Percentiles rank a stretch among this genome's conserved stretches.
These are phyloP conservation scores for Melinaea marsaeus DNA, from an alignment of 2,888 invertebrate genomes.

Conservation along the genomic window DNA sequence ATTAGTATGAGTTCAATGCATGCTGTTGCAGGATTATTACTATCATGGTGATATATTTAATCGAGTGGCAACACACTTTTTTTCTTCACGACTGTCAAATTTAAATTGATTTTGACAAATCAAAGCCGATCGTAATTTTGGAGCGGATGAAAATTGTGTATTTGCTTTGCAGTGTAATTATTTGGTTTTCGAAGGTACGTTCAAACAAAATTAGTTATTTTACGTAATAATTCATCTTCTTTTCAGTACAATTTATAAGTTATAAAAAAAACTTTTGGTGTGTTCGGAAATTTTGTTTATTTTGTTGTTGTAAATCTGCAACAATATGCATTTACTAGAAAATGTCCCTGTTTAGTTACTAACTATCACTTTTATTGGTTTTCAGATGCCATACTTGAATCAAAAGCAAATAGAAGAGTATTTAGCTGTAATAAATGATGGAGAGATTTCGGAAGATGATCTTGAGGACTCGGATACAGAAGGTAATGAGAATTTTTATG, in stretches of 20 bases:
- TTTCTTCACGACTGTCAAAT: too few relatives aligned
- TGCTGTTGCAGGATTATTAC: constrained; percentile 36
- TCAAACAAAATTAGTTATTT: constrained; percentile 34
- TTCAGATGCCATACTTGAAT: constrained; percentile 39
- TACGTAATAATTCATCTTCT: constrained; percentile 39
- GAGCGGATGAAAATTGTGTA: constrained; percentile 33
- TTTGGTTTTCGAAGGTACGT: constrained; percentile 37
- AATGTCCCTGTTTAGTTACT: constrained; percentile 33
- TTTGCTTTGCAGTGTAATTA: constrained; percentile 36
- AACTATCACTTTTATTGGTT: constrained; percentile 34
- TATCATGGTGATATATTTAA: constrained; percentile 37
- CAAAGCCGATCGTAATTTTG: too few relatives aligned
- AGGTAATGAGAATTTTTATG: constrained; percentile 38
- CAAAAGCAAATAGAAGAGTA: constrained; percentile 39
- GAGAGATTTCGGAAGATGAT: constrained; percentile 40
- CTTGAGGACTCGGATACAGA: constrained; percentile 40
- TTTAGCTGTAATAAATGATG: constrained; percentile 39
- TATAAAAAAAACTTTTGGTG: constrained; percentile 34
- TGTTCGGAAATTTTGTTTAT: constrained; percentile 34
- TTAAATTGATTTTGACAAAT: too few relatives aligned
- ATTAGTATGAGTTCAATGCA: constrained; percentile 35
- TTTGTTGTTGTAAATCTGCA: constrained; percentile 20
- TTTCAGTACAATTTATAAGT: constrained; percentile 36
- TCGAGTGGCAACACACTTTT: constrained; percentile 27
- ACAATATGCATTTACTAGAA: constrained; percentile 3